Evolutionary conservation across 2,888 invertebrate genomes (phyloP).

Genomic region (Acholoe squamosa): DNA sequence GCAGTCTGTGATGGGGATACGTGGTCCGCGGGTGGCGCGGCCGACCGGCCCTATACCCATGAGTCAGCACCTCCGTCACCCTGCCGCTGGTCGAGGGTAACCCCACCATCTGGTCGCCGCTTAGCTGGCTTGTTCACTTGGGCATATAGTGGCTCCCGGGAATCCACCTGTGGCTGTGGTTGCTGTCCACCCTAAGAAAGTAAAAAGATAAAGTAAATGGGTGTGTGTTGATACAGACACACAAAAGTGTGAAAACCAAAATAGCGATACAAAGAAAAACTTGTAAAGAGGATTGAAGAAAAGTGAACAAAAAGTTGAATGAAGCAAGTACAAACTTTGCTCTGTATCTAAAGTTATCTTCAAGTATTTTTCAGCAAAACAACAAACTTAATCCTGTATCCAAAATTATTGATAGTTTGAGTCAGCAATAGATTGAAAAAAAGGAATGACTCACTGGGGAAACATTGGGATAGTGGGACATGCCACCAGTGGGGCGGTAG

Average conservation of each 20-base stretch:
- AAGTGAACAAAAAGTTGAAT: too few species aligned
- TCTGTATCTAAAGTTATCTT: too few species aligned
- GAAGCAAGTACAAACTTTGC: too few species aligned
- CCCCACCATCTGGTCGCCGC: slow-evolving; percentile 68
- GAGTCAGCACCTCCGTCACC: slow-evolving; percentile 78
- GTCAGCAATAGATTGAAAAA: too few species aligned
- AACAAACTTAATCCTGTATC: too few species aligned
- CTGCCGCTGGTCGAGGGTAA: slow-evolving; percentile 69
- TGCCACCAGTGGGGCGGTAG: slow-evolving; percentile 78
- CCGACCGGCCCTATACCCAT: slow-evolving; percentile 75
- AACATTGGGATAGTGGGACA: slow-evolving; percentile 77
- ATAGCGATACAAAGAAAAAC: too few species aligned
- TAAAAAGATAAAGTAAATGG: not conserved
- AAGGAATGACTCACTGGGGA: slow-evolving; percentile 74
- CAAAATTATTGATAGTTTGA: too few species aligned
- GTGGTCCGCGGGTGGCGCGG: slow-evolving; percentile 6
- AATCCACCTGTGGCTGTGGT: slow-evolving; percentile 65
- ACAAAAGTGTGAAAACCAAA: too few species aligned
- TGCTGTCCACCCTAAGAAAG: slow-evolving; percentile 62
- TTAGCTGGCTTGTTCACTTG: slow-evolving; percentile 78
- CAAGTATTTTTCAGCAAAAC: too few species aligned
- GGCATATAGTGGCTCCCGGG: slow-evolving; percentile 78
- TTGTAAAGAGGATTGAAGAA: too few species aligned
- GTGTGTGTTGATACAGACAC: too few species aligned
- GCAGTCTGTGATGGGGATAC: slow-evolving; percentile 12